These are phyloP conservation scores for Leucoraja erinaceus DNA, from an alignment of 2,113 vertebrate species.

Conservation along the genomic window DNA sequence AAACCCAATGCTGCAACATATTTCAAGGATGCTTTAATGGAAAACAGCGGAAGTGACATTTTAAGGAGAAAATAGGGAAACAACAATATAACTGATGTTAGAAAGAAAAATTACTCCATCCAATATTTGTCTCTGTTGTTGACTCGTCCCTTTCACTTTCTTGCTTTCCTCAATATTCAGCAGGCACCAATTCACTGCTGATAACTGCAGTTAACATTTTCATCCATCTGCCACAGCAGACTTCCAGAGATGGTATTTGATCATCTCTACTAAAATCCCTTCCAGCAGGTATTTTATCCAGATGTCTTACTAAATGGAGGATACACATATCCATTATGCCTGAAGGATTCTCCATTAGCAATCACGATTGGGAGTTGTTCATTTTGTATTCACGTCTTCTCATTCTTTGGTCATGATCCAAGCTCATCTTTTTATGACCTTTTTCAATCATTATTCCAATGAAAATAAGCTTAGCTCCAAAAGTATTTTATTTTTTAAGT, in stretches of 20 bases:
- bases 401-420: background rate
- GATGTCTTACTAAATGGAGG: background rate
- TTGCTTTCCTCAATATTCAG: background rate
- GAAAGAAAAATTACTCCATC: background rate
- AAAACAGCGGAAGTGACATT: no score
- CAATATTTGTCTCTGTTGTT: background rate
- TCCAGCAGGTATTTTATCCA: background rate
- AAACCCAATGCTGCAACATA: no score
- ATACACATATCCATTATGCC: background rate
- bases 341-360: background rate
- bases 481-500: background rate
- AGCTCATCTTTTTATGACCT: background rate
- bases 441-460: background rate
- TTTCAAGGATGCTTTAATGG: no score
- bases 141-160: background rate
- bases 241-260: background rate
- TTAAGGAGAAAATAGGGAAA: background rate
- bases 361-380: background rate
- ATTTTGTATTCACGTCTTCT: background rate
- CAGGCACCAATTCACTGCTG: background rate
- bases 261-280: background rate
- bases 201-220: background rate
- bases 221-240: no score
- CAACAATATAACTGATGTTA: background rate
- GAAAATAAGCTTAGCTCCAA: background rate